phyloP scores from a whole-genome alignment of 2,888 invertebrate species.

The Cheilosia vulpina region DNA sequence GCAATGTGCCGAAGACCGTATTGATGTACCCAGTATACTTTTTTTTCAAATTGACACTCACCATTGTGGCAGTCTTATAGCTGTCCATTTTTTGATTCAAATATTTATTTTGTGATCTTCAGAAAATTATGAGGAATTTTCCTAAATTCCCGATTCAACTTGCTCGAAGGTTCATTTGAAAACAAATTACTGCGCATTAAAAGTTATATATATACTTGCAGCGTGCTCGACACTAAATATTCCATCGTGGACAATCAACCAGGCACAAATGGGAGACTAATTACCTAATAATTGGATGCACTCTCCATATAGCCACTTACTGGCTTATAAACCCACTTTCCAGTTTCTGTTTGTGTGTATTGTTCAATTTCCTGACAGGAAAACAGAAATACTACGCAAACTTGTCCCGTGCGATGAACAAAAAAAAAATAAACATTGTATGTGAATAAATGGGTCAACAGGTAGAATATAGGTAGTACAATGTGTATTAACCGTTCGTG shows the following conservation, averaged over 20 bases:
- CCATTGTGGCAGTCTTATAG: neutral
- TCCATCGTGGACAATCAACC: conserved; percentile 1
- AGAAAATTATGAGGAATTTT: too few species aligned
- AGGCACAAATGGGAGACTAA: conserved; percentile 32
- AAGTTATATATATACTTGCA: neutral
- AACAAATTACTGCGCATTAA: neutral
- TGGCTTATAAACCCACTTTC: conserved; percentile 45
- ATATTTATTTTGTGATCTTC: too few species aligned
- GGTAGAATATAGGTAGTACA: conserved; percentile 57
- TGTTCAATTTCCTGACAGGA: conserved; percentile 61
- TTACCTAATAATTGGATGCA: conserved; percentile 38
- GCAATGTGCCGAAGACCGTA: neutral
- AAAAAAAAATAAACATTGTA: conserved; percentile 16
- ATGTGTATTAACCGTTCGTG: conserved; percentile 67
- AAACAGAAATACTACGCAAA: conserved; percentile 49
- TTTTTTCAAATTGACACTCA: neutral
- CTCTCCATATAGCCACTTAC: conserved; percentile 34
- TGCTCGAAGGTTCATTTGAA: neutral
- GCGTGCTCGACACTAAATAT: neutral
- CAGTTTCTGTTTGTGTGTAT: conserved; percentile 19
- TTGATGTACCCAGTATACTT: neutral
- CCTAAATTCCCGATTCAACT: neutral
- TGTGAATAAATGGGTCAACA: conserved; percentile 67
- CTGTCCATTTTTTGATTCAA: too few species aligned
- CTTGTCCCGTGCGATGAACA: conserved; percentile 52